Evolutionary conservation across 2,888 invertebrate species (phyloP).

Genomic region (Lepeophtheirus nordmannii): DNA sequence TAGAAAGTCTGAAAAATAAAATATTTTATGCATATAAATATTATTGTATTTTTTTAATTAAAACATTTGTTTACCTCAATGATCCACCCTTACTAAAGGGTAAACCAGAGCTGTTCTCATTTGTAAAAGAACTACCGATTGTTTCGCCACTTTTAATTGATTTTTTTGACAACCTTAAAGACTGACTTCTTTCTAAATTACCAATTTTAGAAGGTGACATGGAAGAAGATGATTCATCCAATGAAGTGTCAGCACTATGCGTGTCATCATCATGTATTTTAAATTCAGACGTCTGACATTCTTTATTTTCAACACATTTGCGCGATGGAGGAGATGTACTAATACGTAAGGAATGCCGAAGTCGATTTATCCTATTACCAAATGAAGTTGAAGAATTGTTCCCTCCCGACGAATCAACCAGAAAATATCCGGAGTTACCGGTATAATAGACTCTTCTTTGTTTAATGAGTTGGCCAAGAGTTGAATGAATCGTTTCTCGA

Average conservation of each 20-base stretch:
- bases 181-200: slow-evolving; percentile 23
- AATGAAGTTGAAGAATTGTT: slow-evolving; percentile 1
- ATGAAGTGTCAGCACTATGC: neutral
- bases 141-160: neutral
- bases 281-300: neutral
- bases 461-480: slow-evolving; percentile 27
- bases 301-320: neutral
- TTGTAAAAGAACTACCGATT: neutral
- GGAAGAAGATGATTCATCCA: neutral
- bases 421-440: slow-evolving; percentile 22
- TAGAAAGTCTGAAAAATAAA: slow-evolving; percentile 12
- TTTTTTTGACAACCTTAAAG: slow-evolving; percentile 21
- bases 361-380: slow-evolving; percentile 4
- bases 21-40: neutral
- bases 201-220: slow-evolving; percentile 8
- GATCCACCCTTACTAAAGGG: slow-evolving; percentile 17
- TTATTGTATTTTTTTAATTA: neutral
- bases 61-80: slow-evolving; percentile 4
- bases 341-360: slow-evolving; percentile 9
- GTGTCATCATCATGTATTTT: neutral
- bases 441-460: slow-evolving; percentile 27
- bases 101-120: neutral
- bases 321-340: neutral
- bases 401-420: slow-evolving; percentile 9
- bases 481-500: slow-evolving; percentile 26